Conservation (phyloP, 37 sponge, comb jelly and placozoan genomes). For the Crambe crambe region DNA sequence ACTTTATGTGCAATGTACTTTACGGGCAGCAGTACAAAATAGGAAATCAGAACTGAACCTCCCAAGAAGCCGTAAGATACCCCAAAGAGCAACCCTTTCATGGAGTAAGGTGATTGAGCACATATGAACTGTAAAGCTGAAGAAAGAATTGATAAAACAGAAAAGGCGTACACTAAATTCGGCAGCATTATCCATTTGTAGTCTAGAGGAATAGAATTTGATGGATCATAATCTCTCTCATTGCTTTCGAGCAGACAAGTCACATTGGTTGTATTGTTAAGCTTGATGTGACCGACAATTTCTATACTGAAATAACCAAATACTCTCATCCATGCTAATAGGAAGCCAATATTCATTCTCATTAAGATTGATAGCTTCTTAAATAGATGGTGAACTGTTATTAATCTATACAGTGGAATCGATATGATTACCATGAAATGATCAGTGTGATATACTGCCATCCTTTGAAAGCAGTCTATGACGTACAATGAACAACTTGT, state of each 20-base stretch:
- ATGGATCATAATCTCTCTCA: too few species aligned
- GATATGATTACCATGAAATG: background rate
- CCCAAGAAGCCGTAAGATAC: constrained; percentile 2
- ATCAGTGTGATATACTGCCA: background rate
- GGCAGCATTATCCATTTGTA: background rate
- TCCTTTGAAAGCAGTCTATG: background rate
- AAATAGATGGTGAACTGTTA: background rate
- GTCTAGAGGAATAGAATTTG: background rate
- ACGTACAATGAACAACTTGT: background rate
- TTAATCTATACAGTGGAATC: background rate
- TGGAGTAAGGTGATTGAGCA: constrained; percentile 10
- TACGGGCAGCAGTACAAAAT: background rate
- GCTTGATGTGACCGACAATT: background rate
- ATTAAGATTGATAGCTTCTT: background rate
- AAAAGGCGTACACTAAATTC: background rate
- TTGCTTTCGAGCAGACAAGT: background rate
- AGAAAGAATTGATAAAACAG: background rate
- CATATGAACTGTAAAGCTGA: constrained; percentile 2
- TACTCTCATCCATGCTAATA: background rate
- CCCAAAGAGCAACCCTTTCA: constrained; percentile 18
- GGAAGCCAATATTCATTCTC: background rate
- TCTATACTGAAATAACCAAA: too few species aligned
- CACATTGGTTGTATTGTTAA: background rate
- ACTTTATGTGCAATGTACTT: background rate
- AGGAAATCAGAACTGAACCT: background rate